Percentiles rank a stretch among this genome's conserved stretches.
Evolutionary conservation across 1,140 invertebrate genomes (phyloP).

Genomic region (Caenorhabditis brenneri): DNA sequence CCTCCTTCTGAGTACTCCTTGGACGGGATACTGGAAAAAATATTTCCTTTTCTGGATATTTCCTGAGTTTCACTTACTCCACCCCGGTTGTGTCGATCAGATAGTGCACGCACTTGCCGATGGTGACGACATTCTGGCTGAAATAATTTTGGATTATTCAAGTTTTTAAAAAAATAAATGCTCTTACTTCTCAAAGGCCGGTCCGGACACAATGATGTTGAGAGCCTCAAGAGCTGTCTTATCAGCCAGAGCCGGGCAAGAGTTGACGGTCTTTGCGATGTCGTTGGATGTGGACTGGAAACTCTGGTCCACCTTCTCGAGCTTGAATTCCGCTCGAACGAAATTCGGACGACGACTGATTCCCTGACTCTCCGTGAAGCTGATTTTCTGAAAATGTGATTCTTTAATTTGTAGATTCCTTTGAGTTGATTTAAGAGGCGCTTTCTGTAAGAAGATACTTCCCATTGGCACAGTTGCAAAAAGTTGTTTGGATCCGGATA

Average conservation of each 20-base stretch:
- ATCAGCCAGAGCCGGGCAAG: neutral
- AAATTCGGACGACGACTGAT: neutral
- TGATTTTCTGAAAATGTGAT: neutral
- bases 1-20: neutral
- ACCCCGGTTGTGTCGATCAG: neutral
- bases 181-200: conserved; percentile 3
- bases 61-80: neutral
- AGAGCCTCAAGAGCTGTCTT: neutral
- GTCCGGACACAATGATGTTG: conserved; percentile 5
- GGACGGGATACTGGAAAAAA: neutral
- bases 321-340: neutral
- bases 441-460: too few relatives aligned
- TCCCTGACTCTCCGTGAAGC: neutral
- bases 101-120: neutral
- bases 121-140: conserved; percentile 10
- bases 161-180: neutral
- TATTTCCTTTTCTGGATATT: neutral
- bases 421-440: too few relatives aligned
- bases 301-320: neutral
- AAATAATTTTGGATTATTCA: neutral
- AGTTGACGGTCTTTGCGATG: neutral
- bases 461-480: too few relatives aligned
- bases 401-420: too few relatives aligned
- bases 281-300: conserved; percentile 28
- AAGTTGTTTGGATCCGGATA: too few relatives aligned